A percentile compares a stretch with the other conserved stretches of the same genome.
These are phyloP conservation scores for Rhipidura dahli DNA, from an alignment of 2,113 vertebrate genomes.

Conservation along the genomic window DNA sequence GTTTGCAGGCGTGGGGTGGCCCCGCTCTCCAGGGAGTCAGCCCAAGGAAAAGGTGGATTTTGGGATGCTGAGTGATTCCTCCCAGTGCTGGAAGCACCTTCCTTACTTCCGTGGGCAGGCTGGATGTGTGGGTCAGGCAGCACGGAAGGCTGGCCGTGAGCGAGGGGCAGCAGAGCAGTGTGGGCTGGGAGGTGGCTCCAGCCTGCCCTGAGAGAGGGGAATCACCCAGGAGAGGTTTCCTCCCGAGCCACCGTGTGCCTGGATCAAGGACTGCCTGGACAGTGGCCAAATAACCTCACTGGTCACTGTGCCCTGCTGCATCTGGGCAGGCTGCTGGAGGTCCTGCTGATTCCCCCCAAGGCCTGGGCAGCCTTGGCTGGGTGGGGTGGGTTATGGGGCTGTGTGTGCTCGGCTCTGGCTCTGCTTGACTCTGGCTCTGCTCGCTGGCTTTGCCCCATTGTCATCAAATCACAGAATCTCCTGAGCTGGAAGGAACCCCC, in stretches of 20 bases:
- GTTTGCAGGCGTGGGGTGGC: not conserved
- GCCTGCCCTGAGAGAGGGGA: not conserved
- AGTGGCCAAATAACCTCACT: rapidly evolving
- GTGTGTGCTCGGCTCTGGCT: rapidly evolving
- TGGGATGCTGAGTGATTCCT: not conserved
- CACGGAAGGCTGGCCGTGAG: rapidly evolving
- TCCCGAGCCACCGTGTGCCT: rapidly evolving
- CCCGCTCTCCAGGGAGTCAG: not conserved
- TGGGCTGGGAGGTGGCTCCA: rapidly evolving
- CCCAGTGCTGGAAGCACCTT: rapidly evolving
- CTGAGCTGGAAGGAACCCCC: not conserved
- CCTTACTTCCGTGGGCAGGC: not conserved
- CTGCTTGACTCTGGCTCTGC: not conserved
- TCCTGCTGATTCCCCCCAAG: not conserved
- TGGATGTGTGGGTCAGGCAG: not conserved
- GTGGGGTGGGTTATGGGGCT: rapidly evolving
- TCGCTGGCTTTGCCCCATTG: rapidly evolving
- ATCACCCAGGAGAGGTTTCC: too few relatives aligned
- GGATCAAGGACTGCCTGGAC: not conserved
- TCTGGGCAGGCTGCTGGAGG: not conserved
- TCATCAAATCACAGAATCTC: rapidly evolving
- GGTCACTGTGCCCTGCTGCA: rapidly evolving
- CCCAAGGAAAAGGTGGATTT: not conserved
- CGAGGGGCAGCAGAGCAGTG: too few relatives aligned
- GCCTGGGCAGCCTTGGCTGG: not conserved